A percentile compares a stretch with the other conserved stretches of the same genome.
Evolutionary conservation across 2,113 vertebrate species (phyloP).

Genomic region (Lucifuga dentata): DNA sequence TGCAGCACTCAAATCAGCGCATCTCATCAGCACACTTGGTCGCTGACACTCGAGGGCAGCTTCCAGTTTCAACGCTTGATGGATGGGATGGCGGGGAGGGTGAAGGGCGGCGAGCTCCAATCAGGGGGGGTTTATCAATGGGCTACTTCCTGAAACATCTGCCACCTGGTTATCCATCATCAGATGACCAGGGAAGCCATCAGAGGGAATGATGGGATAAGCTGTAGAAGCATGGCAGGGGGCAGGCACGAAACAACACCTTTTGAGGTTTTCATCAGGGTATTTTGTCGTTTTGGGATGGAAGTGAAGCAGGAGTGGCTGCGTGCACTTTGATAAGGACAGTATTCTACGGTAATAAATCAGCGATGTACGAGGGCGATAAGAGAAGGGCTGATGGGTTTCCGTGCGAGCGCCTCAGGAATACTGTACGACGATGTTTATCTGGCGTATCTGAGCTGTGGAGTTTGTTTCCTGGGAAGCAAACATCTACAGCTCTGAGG

Average conservation of each 20-base stretch:
- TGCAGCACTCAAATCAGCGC: conserved; percentile 37
- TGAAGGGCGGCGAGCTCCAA: conserved; percentile 46
- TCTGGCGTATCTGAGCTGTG: conserved; percentile 11
- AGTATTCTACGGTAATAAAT: conserved; percentile 49
- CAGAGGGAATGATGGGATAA: conserved; percentile 20
- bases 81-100: conserved; percentile 43
- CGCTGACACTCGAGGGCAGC: conserved; percentile 61
- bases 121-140: conserved; percentile 66
- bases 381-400: conserved; percentile 46
- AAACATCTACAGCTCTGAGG: conserved; percentile 6
- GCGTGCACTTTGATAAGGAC: conserved; percentile 38
- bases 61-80: conserved; percentile 58
- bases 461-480: conserved; percentile 8
- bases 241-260: conserved; percentile 23
- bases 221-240: conserved; percentile 21
- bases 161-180: conserved; percentile 69
- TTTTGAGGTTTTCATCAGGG: conserved; percentile 48
- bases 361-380: conserved; percentile 38
- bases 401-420: conserved; percentile 18
- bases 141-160: conserved; percentile 75
- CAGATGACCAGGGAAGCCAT: conserved; percentile 19
- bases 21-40: conserved; percentile 61
- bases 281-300: conserved; percentile 57
- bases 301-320: conserved; percentile 31
- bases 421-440: conserved; percentile 39